Conservation (phyloP, 2,113 vertebrate genomes). For the Malaclemys terrapin region DNA sequence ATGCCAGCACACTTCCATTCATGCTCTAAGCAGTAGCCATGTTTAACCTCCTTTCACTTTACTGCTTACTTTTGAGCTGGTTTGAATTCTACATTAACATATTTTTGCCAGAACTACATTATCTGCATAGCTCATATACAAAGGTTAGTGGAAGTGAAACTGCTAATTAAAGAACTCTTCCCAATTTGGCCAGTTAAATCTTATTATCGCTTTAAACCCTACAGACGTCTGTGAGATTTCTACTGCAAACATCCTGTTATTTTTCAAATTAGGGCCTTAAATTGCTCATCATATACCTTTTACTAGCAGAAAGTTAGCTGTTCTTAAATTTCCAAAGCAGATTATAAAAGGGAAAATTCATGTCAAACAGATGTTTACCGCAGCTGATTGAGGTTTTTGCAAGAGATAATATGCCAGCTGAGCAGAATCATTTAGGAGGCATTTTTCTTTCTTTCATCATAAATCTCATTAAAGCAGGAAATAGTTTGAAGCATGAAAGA, state of each 20-base stretch:
- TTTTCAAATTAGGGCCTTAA: not conserved
- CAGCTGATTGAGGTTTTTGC: slow-evolving; percentile 6
- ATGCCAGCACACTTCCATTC: not conserved
- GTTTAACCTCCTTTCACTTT: not conserved
- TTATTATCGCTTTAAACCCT: not conserved
- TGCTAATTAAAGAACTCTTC: slow-evolving; percentile 33
- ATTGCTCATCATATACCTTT: not conserved
- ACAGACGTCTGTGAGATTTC: not conserved
- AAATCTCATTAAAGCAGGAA: slow-evolving; percentile 52
- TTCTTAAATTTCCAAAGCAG: not conserved
- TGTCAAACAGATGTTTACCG: slow-evolving; percentile 8
- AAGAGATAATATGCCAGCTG: slow-evolving; percentile 23
- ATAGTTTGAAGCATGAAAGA: slow-evolving; percentile 31
- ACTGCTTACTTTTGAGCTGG: not conserved
- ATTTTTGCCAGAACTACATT: not conserved
- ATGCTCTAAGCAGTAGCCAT: not conserved
- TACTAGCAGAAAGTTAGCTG: not conserved
- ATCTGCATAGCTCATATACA: not conserved
- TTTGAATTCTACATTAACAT: not conserved
- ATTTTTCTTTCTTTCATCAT: slow-evolving; percentile 42
- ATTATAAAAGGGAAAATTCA: slow-evolving; percentile 7
- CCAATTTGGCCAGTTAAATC: not conserved
- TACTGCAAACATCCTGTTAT: not conserved
- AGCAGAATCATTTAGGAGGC: slow-evolving; percentile 24
- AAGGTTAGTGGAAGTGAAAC: not conserved